phyloP scores from a whole-genome alignment of 2,888 invertebrate genomes.

The Aethes cnicana region DNA sequence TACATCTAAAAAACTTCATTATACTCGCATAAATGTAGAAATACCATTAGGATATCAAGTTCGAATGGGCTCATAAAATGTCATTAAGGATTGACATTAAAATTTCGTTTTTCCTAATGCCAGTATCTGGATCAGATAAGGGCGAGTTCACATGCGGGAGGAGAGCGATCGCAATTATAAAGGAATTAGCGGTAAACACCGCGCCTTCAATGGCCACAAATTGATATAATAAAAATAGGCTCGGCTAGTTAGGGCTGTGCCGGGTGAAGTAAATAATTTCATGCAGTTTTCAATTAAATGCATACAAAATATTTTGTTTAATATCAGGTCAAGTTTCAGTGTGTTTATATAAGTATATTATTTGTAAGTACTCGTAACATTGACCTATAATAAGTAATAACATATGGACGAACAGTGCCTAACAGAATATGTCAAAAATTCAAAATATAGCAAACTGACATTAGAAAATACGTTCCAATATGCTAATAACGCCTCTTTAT shows the following conservation, averaged over 20 bases:
- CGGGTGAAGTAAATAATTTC: slow-evolving; percentile 10
- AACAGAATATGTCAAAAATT: too few species aligned
- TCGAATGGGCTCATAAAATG: slow-evolving; percentile 22
- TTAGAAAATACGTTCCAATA: too few species aligned
- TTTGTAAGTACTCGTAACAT: too few species aligned
- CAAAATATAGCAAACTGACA: too few species aligned
- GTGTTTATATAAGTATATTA: too few species aligned
- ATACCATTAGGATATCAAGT: slow-evolving; percentile 36
- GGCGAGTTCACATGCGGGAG: slow-evolving; percentile 58
- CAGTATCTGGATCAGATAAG: slow-evolving; percentile 66
- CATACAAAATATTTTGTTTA: too few species aligned
- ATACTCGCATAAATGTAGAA: slow-evolving; percentile 36
- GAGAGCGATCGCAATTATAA: slow-evolving; percentile 77
- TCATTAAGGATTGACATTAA: slow-evolving; percentile 51
- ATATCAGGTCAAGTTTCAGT: too few species aligned
- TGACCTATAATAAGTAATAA: too few species aligned
- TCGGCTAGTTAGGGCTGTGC: slow-evolving; percentile 47
- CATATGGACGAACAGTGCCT: too few species aligned
- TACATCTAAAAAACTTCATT: slow-evolving; percentile 28
- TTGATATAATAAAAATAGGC: slow-evolving; percentile 81
- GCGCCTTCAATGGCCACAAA: slow-evolving; percentile 79
- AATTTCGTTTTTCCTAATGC: slow-evolving; percentile 60
- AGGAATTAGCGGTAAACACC: slow-evolving; percentile 77
- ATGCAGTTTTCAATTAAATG: too few species aligned
- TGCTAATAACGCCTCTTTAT: too few species aligned